Base-by-base conservation (phyloP, 2,113 vertebrate genomes). In the Canis aureus region DNA sequence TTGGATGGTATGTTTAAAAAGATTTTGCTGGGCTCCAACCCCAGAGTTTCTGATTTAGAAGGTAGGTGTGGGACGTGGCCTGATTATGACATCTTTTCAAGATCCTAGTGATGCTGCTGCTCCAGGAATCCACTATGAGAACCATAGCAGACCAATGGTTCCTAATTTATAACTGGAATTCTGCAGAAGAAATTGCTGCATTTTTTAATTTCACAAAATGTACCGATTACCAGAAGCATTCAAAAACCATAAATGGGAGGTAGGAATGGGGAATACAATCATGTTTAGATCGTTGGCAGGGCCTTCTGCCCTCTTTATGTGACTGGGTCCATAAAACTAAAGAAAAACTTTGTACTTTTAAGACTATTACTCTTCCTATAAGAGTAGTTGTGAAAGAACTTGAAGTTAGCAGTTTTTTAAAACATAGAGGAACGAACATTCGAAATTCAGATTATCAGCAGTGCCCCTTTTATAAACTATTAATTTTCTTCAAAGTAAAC, bases 401-500 rank as follows among this genome's bases (percentile, higher is more conserved):
- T 49, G 88, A 60, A 86, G 53, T 29, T 13, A 73, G 49, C 8
- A 73, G 57, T 86, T 96, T 79, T 73, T 8, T 55, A 91, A 88
- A 88, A 60, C 49, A 55, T 1, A 8, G n/a, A 89, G 25, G 73
- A 81, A 57, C 64, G 73, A 81, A 57, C 64, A 51, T 43, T 79
- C 23, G 27, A 74, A 96, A 94, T 80, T 89, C 43, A 92, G 19
- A 59, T 80, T 55, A 74, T 66, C 71, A 94, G 60, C 25, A 88
- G 13, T 89, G 35, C 49, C 27, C 23, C 29, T 91, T 94, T 83
- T 49, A 73, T 49, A 73, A 93, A 86, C 17, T 35, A 83, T 49
- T 85, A 80, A 83, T 78, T 82, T 91, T 57, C 17, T 85, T 93
- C 57, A 74, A 94, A 96, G 73, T 25, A 79, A 80, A 27, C 7